Base-by-base conservation (phyloP, 1,140 invertebrate species). In the Cydia amplana region DNA sequence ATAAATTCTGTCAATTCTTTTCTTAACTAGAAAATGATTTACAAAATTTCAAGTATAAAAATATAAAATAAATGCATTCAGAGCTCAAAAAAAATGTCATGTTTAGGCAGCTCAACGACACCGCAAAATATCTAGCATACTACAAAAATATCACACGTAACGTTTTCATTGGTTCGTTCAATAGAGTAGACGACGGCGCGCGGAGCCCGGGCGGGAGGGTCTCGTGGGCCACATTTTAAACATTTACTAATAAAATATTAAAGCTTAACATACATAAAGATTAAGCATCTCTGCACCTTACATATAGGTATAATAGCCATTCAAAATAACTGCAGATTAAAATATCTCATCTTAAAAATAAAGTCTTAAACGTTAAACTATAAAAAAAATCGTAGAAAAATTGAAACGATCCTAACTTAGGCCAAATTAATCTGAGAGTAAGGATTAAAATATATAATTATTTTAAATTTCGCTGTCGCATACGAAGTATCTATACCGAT, bases 221-320 rank as follows among this genome's bases (percentile, higher is more conserved):
- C 83, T 84, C 83, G 75, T 79, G 85, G 87, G 88, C 86, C 88
- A 84, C 91, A 90, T 90, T 88, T 88, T 91, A 91, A 93, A 93
- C 88, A 91, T 93, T 92, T 88, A 91, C 88, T 93, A 92, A 93
- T 93, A 93, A 93, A 93, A 93, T 93, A 91, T 93, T 93, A 93
- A 92, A 93, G 91, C 91, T 92, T 93, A 93, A 93, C 91, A 93
- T 92, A 93, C 88, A 93, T 93, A 93, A 92, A 93, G 89, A 92
- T 91, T 93, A 93, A 93, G 91, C 91, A 91, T 92, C 86, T 93
- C 91, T 91, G 91, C 91, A 91, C 88, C 91, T 91, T 91, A 90
- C 81, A 87, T 89, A 91, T 91, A 70, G 65, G 65, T 70, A 92
- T 90, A 92, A 92, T 93, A 93, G 90, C 90, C 90, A 89, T 93